Percentiles rank a stretch among this genome's conserved stretches.
Evolutionary conservation across 2,113 vertebrate species (phyloP).

Genomic region (Halichoeres trimaculatus): DNA sequence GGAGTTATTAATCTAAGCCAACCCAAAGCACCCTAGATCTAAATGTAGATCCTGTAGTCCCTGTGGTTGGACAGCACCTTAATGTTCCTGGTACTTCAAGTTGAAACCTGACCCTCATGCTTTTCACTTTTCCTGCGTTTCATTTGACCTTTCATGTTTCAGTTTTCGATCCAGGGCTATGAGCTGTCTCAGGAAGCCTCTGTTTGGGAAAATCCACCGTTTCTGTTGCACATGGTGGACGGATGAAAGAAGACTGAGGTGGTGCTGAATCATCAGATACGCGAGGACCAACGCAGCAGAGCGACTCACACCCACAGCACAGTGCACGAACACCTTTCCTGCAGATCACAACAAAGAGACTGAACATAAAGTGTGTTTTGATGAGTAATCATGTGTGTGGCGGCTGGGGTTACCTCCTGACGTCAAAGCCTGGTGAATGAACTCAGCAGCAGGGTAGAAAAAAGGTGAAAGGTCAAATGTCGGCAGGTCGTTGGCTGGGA

Average conservation of each 20-base stretch:
- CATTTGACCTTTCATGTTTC: conserved; percentile 10
- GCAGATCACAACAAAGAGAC: conserved; percentile 24
- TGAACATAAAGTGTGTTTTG: neutral
- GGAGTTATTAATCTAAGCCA: no score
- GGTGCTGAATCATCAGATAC: conserved; percentile 85
- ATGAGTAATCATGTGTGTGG: neutral
- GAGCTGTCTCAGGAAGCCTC: conserved; percentile 86
- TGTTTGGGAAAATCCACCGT: conserved; percentile 86
- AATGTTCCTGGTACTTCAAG: neutral
- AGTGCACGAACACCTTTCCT: conserved; percentile 89
- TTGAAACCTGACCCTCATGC: neutral
- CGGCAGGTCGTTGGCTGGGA: conserved; percentile 91
- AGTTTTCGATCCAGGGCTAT: conserved; percentile 62
- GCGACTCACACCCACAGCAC: conserved; percentile 87
- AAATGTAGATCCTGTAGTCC: no score
- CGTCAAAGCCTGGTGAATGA: conserved; percentile 88
- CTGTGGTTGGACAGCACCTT: no score
- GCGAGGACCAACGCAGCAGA: conserved; percentile 85
- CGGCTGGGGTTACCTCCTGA: conserved; percentile 86
- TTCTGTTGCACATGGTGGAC: conserved; percentile 73
- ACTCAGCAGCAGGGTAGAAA: conserved; percentile 90
- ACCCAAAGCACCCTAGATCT: no score
- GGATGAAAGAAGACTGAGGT: conserved; percentile 78
- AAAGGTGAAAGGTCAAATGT: conserved; percentile 92
- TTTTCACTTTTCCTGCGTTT: conserved; percentile 11